A percentile compares a stretch with the other conserved stretches of the same genome.
Evolutionary conservation across 2,797 vertebrate species (phyloP).

Genomic region (Acipenser transmontanus): DNA sequence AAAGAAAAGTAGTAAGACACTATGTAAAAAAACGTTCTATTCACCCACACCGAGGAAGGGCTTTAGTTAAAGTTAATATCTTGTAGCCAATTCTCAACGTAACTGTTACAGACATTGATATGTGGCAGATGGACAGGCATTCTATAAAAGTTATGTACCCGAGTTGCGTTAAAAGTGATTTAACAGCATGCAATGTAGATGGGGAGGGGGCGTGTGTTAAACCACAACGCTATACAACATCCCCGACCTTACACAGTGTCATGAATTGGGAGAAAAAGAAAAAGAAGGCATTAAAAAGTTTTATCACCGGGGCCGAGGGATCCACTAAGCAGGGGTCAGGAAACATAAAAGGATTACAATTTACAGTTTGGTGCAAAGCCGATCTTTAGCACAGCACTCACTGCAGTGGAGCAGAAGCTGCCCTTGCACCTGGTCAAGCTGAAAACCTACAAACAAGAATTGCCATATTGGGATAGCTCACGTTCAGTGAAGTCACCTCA

Average conservation of each 20-base stretch:
- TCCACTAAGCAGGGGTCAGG: neutral
- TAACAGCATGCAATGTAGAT: slow-evolving; percentile 8
- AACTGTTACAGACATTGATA: too few relatives aligned
- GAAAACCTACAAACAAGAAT: neutral
- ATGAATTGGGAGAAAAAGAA: neutral
- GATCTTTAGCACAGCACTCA: neutral
- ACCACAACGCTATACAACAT: neutral
- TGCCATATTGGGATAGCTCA: too few relatives aligned
- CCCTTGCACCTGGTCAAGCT: slow-evolving; percentile 5
- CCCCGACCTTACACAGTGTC: too few relatives aligned
- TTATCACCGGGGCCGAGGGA: neutral
- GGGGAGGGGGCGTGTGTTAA: neutral
- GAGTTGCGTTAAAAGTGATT: slow-evolving; percentile 3
- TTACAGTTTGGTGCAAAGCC: neutral
- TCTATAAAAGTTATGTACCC: too few relatives aligned
- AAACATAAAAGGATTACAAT: slow-evolving; percentile 5
- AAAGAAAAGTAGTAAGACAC: too few relatives aligned
- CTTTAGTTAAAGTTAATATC: too few relatives aligned
- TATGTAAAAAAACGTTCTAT: too few relatives aligned
- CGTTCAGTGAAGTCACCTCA: too few relatives aligned
- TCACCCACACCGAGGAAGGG: too few relatives aligned
- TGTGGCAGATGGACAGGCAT: too few relatives aligned
- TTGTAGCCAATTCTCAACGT: too few relatives aligned
- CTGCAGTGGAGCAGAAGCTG: neutral
- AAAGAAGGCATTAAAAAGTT: neutral